Conservation (phyloP, 2,113 vertebrate genomes). For the Trichomycterus rosablanca region DNA sequence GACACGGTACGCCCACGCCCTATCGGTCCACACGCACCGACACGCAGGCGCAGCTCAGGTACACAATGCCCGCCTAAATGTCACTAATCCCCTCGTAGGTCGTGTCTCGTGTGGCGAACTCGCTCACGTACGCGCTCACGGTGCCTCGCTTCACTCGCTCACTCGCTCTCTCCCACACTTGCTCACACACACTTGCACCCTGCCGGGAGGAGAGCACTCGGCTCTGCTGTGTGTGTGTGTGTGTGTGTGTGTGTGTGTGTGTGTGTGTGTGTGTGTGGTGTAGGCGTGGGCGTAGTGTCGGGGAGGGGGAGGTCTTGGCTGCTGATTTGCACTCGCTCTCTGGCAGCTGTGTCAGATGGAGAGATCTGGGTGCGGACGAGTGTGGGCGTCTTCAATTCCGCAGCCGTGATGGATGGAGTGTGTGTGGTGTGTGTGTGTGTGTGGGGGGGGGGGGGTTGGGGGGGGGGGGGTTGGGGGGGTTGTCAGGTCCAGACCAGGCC, state of each 20-base stretch:
- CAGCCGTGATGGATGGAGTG: constrained; percentile 9
- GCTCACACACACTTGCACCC: constrained; percentile 22
- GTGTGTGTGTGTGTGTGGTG: constrained; percentile 30
- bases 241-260: constrained; percentile 34
- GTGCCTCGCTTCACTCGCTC: constrained; percentile 9
- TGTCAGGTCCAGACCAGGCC: constrained; percentile 38
- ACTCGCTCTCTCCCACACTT: constrained; percentile 18
- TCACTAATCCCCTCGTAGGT: constrained; percentile 19
- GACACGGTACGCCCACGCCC: constrained; percentile 28
- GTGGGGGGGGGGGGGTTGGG: neutral
- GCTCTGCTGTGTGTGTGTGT: constrained; percentile 36
- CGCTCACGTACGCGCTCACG: constrained; percentile 11
- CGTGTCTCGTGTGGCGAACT: neutral
- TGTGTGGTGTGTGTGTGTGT: no score
- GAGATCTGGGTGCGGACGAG: constrained; percentile 41
- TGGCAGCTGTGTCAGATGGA: constrained; percentile 51
- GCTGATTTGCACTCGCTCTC: constrained; percentile 45
- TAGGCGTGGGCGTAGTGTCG: constrained; percentile 45
- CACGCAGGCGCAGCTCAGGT: constrained; percentile 10
- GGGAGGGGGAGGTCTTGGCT: constrained; percentile 43
- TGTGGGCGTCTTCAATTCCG: constrained; percentile 48
- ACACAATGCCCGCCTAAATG: neutral
- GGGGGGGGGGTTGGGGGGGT: neutral
- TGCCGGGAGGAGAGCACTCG: constrained; percentile 31
- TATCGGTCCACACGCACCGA: constrained; percentile 25